Evolutionary conservation across 2,888 invertebrate species (phyloP).

Genomic region (Drosophila niveifrons): DNA sequence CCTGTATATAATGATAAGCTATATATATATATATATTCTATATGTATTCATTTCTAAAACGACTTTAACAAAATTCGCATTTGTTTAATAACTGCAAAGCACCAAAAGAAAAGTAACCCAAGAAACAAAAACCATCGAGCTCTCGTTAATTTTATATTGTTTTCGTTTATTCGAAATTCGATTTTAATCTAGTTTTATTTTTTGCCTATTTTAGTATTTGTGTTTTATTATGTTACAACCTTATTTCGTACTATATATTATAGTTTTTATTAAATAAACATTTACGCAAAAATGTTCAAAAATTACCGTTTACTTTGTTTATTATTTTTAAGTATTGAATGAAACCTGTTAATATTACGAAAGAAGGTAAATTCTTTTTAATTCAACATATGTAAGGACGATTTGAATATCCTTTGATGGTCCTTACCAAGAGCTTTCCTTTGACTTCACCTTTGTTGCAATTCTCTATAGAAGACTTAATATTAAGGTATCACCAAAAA

Average conservation of each 20-base stretch:
- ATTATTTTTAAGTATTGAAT: neutral
- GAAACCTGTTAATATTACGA: too few relatives aligned
- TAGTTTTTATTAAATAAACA: conserved; percentile 56
- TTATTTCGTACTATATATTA: conserved; percentile 52
- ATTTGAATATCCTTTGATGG: too few relatives aligned
- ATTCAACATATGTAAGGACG: too few relatives aligned
- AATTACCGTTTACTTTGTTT: conserved; percentile 2
- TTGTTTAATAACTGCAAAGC: conserved; percentile 61
- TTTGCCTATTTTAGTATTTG: conserved; percentile 62
- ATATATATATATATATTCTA: conserved; percentile 8
- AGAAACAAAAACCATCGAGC: conserved; percentile 18
- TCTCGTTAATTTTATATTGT: conserved; percentile 49
- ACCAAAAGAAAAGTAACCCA: conserved; percentile 46
- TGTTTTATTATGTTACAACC: conserved; percentile 65
- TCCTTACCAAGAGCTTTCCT: too few relatives aligned
- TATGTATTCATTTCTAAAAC: conserved; percentile 29
- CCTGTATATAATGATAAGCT: conserved; percentile 59
- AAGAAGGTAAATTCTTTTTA: too few relatives aligned
- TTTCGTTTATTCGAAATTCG: conserved; percentile 50
- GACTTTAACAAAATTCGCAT: conserved; percentile 54
- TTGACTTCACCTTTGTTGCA: too few relatives aligned
- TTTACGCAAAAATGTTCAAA: conserved; percentile 19
- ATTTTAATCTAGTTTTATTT: conserved; percentile 57
- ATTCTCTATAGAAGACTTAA: too few relatives aligned
- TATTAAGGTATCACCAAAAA: too few relatives aligned